Percentiles rank a stretch among this genome's conserved stretches.
Conservation (phyloP, 2,797 vertebrate species). For the Mareca strepera region DNA sequence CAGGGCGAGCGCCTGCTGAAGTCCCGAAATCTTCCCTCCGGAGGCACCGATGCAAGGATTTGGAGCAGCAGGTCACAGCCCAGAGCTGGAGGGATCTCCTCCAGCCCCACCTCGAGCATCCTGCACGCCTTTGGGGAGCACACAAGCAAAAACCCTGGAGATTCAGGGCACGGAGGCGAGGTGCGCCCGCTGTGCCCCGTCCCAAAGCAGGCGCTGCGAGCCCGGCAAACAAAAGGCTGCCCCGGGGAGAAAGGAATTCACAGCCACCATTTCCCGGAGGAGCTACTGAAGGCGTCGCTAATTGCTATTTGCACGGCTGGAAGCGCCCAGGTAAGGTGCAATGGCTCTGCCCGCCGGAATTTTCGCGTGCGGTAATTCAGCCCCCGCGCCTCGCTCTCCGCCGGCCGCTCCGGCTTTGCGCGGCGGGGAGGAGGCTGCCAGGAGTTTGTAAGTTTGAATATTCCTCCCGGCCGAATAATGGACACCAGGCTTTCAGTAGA, state of each 20-base stretch:
- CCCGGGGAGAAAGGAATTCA: fast-evolving
- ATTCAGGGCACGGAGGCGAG: background rate
- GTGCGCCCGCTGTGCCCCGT: fast-evolving
- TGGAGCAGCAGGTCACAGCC: background rate
- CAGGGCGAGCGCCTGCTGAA: background rate
- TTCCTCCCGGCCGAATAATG: background rate
- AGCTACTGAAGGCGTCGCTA: background rate
- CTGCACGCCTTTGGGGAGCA: fast-evolving
- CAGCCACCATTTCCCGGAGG: background rate
- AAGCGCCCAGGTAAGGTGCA: background rate
- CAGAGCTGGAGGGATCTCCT: background rate
- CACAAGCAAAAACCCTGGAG: background rate
- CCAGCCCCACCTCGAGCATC: background rate
- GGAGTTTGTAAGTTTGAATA: conserved; percentile 33
- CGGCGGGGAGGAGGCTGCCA: background rate
- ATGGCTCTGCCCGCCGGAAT: background rate
- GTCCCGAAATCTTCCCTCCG: background rate
- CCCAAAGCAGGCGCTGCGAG: background rate
- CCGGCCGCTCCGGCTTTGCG: fast-evolving
- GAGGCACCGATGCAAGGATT: fast-evolving
- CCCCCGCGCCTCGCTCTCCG: background rate
- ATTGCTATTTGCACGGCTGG: background rate
- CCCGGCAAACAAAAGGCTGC: background rate
- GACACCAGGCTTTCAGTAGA: conserved; percentile 4
- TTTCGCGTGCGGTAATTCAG: background rate